Evolutionary conservation across 2,113 vertebrate genomes (phyloP), one percentile per base, ranked within the genome.

Genomic region (Lathamus discolor): DNA sequence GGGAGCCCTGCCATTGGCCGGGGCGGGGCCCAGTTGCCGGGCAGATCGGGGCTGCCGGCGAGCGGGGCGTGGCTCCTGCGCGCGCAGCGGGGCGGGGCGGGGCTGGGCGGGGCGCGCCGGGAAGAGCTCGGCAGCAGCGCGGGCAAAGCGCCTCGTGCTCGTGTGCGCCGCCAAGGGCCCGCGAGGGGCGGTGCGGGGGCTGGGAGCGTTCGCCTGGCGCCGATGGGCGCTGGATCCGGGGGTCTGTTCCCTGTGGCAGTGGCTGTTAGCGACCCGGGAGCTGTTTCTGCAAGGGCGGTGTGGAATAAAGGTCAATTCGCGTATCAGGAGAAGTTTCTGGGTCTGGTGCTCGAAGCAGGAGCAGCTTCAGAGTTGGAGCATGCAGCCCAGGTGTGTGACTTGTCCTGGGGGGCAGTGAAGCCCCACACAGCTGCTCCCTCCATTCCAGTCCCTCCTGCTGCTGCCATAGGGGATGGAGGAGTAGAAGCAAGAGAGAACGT

Each of bases 311-410:
- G n/a, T n/a, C n/a, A n/a, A n/a, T n/a, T n/a, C n/a, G n/a, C n/a
- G n/a, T n/a, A n/a, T n/a, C n/a, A n/a, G n/a, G 31, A 49, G 63
- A 44, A 4, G 35, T 41, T 27, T 41, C 39, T 68, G 31, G 24
- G 28, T 9, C 39, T 43, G n/a, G 9, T 46, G 18, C 12, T 54
- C 10, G n/a, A n/a, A n/a, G 46, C 28, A 19, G 17, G 20, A 18
- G 20, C 4, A 23, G 1, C 5, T 41, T 62, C 27, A 20, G 15
- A 22, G 23, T 1, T 25, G 31, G 10, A 20, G 10, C 13, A 16
- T 0, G 0, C 31, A 63, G 39, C 12, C 70, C 2, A 8, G 29
- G 18, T 10, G 19, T 57, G 29, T 14, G n/a, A 5, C 5, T 43
- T 55, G 31, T 35, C 3, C 10, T 6, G 14, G 25, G 13, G 48